These are phyloP conservation scores for Mesitornis unicolor DNA, from an alignment of 2,113 vertebrate species.

Conservation along the genomic window DNA sequence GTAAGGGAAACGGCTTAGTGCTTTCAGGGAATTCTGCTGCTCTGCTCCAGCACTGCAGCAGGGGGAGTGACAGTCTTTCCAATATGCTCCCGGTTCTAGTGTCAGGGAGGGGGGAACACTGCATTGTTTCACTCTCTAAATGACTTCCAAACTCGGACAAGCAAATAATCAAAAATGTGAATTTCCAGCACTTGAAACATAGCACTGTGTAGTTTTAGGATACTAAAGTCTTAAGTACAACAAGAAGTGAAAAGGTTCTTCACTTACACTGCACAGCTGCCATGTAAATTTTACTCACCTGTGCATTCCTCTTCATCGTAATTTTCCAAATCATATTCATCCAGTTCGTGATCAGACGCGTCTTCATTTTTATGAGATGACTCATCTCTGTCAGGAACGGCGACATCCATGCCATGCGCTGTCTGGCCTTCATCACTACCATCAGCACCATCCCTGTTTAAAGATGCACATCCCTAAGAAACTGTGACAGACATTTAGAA, in stretches of 20 bases:
- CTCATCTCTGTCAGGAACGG: not conserved
- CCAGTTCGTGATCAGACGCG: slow-evolving; percentile 75
- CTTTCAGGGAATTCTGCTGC: not conserved
- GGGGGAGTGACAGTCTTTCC: not conserved
- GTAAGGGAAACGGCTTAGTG: not conserved
- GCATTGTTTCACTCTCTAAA: not conserved
- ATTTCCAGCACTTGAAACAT: not conserved
- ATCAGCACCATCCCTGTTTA: slow-evolving; percentile 58
- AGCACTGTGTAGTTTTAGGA: not conserved
- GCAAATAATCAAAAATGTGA: not conserved
- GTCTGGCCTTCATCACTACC: slow-evolving; percentile 69
- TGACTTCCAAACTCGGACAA: not conserved
- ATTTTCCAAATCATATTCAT: slow-evolving; percentile 87
- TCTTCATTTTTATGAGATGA: slow-evolving; percentile 22
- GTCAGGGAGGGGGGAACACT: not conserved
- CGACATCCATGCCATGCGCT: not conserved
- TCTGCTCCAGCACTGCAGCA: not conserved
- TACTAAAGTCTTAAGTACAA: not conserved
- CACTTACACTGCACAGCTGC: not conserved
- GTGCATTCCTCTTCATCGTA: slow-evolving; percentile 85
- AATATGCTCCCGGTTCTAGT: not conserved
- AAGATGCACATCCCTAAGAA: not conserved
- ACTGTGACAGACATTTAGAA: not conserved
- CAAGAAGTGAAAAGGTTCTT: not conserved
- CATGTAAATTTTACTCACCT: slow-evolving; percentile 61